These are phyloP conservation scores for Aleiodes sp. DNA, from an alignment of 1,140 invertebrate species.

Conservation along the genomic window DNA sequence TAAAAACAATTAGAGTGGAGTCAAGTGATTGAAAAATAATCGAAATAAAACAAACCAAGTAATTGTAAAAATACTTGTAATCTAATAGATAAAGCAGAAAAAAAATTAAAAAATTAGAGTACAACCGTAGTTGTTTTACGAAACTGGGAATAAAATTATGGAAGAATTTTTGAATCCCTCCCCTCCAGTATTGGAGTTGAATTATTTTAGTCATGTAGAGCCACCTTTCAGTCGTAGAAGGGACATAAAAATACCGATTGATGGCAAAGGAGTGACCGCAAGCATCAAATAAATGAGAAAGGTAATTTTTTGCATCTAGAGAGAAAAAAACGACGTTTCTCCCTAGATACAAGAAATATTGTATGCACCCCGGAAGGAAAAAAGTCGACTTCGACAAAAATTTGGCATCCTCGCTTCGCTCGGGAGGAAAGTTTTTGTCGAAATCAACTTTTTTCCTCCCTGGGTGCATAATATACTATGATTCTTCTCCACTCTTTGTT, in stretches of 20 bases:
- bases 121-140: not conserved
- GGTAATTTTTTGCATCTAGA: no score
- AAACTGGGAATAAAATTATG: no score
- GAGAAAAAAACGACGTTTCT: no score
- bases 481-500: no score
- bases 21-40: not conserved
- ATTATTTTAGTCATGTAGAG: conserved; percentile 14
- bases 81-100: not conserved
- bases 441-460: no score
- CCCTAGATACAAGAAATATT: no score
- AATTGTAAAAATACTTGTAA: not conserved
- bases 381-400: no score
- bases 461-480: no score
- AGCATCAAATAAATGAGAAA: not conserved
- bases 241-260: not conserved
- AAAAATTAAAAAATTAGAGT: not conserved
- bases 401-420: no score
- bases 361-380: no score
- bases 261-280: not conserved
- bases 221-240: not conserved
- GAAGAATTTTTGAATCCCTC: not conserved
- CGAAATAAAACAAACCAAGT: not conserved
- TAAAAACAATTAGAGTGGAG: conserved; percentile 6
- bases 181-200: conserved; percentile 6
- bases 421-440: no score